Conservation (phyloP, 2,113 vertebrate species). For the Vulpes lagopus region DNA sequence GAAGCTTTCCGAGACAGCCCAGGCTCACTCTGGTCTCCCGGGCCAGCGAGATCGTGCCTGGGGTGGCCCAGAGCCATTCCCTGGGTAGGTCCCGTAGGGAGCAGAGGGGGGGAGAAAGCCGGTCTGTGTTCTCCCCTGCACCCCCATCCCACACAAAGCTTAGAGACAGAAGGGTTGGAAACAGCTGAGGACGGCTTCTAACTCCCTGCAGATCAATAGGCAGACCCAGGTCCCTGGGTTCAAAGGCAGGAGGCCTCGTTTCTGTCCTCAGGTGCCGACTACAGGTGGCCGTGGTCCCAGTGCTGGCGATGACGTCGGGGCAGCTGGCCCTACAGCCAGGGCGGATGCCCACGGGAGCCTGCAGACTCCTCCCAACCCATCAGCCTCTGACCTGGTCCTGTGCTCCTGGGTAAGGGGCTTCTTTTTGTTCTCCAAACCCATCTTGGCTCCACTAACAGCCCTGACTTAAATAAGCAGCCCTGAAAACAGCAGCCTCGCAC, state of each 20-base stretch:
- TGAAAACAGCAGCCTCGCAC: not conserved
- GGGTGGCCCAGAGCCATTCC: not conserved
- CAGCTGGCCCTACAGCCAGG: not conserved
- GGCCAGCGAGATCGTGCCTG: not conserved
- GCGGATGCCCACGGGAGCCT: accelerated
- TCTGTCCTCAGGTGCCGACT: not conserved
- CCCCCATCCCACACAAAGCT: not conserved
- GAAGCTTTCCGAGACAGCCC: not conserved
- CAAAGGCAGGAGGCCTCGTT: not conserved
- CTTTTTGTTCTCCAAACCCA: not conserved
- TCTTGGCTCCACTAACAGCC: not conserved
- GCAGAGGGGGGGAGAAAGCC: not conserved
- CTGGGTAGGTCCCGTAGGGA: not conserved
- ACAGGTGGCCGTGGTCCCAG: slow-evolving; percentile 10
- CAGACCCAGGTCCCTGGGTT: accelerated
- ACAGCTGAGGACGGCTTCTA: not conserved
- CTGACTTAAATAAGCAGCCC: not conserved
- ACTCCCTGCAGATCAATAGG: accelerated
- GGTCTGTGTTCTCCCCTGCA: not conserved
- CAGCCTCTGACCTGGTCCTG: not conserved
- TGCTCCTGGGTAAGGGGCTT: not conserved
- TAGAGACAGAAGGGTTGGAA: not conserved
- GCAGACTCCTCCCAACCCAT: not conserved
- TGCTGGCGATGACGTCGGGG: not conserved
- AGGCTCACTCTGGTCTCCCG: not conserved